Evolutionary conservation across 1,140 invertebrate species (phyloP).

Genomic region (Saccostrea echinata): DNA sequence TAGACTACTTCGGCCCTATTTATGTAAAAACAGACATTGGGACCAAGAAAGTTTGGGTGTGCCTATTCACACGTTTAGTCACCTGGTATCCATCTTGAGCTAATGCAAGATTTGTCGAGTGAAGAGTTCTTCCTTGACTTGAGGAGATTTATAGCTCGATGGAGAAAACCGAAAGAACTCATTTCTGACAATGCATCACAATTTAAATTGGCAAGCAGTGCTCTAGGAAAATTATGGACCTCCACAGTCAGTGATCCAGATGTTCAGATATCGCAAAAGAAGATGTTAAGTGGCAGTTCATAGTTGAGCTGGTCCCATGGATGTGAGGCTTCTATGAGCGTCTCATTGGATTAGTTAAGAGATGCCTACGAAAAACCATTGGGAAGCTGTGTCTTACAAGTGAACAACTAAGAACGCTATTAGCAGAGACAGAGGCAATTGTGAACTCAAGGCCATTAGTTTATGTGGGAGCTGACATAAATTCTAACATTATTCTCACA

Average conservation of each 20-base stretch:
- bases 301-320: slow-evolving; percentile 3
- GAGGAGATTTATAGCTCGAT: slow-evolving; percentile 45
- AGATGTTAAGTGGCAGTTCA: slow-evolving; percentile 30
- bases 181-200: slow-evolving; percentile 52
- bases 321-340: slow-evolving; percentile 41
- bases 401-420: slow-evolving; percentile 44
- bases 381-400: slow-evolving; percentile 34
- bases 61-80: slow-evolving; percentile 40
- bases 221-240: background rate
- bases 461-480: slow-evolving; percentile 54
- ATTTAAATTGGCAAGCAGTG: slow-evolving; percentile 39
- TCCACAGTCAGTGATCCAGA: background rate
- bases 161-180: slow-evolving; percentile 39
- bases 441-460: slow-evolving; percentile 50
- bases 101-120: slow-evolving; percentile 46
- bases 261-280: background rate
- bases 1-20: slow-evolving; percentile 49
- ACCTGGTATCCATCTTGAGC: slow-evolving; percentile 32
- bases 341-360: background rate
- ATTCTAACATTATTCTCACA: slow-evolving; percentile 14
- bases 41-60: slow-evolving; percentile 50
- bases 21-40: slow-evolving; percentile 17
- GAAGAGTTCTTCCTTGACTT: slow-evolving; percentile 51
- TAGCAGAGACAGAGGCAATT: slow-evolving; percentile 46
- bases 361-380: background rate